Percentiles rank a stretch among this genome's conserved stretches.
phyloP scores from a whole-genome alignment of 2,113 vertebrate species.

The Theristicus caerulescens region DNA sequence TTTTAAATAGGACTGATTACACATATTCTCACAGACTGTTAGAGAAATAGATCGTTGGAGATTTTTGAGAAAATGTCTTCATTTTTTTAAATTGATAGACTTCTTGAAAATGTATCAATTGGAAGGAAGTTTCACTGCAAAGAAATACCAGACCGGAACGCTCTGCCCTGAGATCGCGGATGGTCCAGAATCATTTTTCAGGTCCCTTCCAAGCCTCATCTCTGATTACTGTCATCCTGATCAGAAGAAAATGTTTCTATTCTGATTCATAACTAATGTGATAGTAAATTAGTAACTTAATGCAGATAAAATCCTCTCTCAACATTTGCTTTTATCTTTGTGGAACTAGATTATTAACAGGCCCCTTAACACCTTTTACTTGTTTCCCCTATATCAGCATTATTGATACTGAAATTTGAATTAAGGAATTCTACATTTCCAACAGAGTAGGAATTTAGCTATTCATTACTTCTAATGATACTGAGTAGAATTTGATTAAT shows the following conservation, averaged over 20 bases:
- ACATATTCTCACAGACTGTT: background rate
- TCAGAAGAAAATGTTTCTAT: background rate
- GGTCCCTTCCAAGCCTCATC: background rate
- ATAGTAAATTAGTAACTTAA: background rate
- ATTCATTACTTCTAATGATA: conserved; percentile 54
- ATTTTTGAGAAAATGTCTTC: background rate
- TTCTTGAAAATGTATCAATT: background rate
- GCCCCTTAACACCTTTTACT: background rate
- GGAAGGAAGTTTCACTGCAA: background rate
- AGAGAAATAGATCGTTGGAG: background rate
- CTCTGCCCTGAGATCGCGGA: background rate
- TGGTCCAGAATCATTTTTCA: background rate
- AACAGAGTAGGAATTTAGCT: conserved; percentile 32
- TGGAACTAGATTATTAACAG: background rate
- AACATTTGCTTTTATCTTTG: background rate
- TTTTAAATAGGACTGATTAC: background rate
- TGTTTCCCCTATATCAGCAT: background rate
- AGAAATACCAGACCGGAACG: background rate
- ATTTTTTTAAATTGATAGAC: background rate
- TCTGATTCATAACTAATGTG: background rate
- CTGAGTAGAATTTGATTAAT: conserved; percentile 63
- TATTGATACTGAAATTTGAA: conserved; percentile 39
- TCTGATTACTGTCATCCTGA: background rate
- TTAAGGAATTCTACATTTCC: conserved; percentile 27
- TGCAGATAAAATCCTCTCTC: background rate